These are phyloP conservation scores for Lycocorax pyrrhopterus DNA, from an alignment of 2,113 vertebrate genomes.

Conservation along the genomic window DNA sequence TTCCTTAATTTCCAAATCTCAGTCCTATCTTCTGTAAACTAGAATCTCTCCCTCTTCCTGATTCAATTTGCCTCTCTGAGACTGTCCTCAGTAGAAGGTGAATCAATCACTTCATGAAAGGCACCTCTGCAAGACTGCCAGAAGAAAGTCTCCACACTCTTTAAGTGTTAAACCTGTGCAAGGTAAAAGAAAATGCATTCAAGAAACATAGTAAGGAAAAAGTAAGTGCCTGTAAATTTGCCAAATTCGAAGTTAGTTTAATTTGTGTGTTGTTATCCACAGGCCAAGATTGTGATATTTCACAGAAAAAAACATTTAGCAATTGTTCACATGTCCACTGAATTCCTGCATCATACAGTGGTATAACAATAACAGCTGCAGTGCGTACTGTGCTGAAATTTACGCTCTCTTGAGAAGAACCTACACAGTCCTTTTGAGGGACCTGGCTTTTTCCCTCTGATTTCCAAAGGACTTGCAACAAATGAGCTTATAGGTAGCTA, in stretches of 20 bases:
- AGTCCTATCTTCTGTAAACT: neutral
- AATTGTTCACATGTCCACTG: neutral
- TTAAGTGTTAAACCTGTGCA: neutral
- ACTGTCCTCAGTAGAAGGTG: neutral
- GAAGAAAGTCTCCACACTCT: neutral
- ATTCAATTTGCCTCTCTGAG: constrained; percentile 13
- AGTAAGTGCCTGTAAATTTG: neutral
- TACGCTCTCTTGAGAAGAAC: neutral
- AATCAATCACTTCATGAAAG: constrained; percentile 20
- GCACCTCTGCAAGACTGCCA: neutral
- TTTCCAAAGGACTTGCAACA: neutral
- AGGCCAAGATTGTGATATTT: neutral
- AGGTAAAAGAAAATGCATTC: neutral
- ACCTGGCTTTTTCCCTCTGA: neutral
- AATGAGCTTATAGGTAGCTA: neutral
- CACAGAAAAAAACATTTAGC: neutral
- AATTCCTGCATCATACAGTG: accelerated
- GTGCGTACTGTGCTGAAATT: neutral
- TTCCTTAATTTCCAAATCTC: constrained; percentile 3
- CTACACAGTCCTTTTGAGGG: neutral
- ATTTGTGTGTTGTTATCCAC: neutral
- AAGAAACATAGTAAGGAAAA: neutral
- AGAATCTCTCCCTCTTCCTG: neutral
- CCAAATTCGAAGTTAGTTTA: neutral
- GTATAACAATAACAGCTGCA: neutral